A percentile compares a stretch with the other conserved stretches of the same genome.
Conservation (phyloP, 23 tunicate species). For the Diplosoma virens region DNA sequence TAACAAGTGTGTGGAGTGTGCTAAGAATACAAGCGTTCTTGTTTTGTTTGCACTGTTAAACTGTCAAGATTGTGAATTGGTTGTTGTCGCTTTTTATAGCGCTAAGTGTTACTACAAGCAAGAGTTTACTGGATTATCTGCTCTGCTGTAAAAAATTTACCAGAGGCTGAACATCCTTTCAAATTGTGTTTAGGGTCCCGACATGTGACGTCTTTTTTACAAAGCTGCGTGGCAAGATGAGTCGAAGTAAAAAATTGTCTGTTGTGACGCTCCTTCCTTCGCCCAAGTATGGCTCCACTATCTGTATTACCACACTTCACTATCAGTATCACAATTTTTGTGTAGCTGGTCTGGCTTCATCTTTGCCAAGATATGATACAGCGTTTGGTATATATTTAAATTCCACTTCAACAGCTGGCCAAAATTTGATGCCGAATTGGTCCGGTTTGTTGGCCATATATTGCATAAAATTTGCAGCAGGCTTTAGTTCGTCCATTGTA, state of each 20-base stretch:
- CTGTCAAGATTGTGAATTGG: no score
- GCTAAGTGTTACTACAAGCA: no score
- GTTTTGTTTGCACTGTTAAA: no score
- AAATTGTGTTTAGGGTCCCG: constrained; percentile 10
- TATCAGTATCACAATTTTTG: no score
- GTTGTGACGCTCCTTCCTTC: constrained; percentile 4
- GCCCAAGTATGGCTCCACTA: constrained; percentile 4
- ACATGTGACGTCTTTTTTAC: constrained; percentile 13
- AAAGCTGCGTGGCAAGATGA: background rate
- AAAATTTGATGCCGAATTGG: no score
- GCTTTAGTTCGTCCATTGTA: constrained; percentile 8
- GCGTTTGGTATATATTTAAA: no score
- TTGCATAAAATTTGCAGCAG: background rate
- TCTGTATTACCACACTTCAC: background rate
- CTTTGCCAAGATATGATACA: background rate
- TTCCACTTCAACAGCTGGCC: constrained; percentile 7
- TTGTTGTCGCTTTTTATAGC: no score
- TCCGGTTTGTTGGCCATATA: no score
- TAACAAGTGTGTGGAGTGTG: no score
- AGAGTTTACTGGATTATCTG: constrained; percentile 11
- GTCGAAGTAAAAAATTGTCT: background rate
- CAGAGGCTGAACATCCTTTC: constrained; percentile 12
- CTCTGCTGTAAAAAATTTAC: constrained; percentile 16
- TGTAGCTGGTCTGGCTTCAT: background rate
- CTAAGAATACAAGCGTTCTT: no score